Conservation (phyloP, 2,888 invertebrate genomes). For the Octodonta nipae region DNA sequence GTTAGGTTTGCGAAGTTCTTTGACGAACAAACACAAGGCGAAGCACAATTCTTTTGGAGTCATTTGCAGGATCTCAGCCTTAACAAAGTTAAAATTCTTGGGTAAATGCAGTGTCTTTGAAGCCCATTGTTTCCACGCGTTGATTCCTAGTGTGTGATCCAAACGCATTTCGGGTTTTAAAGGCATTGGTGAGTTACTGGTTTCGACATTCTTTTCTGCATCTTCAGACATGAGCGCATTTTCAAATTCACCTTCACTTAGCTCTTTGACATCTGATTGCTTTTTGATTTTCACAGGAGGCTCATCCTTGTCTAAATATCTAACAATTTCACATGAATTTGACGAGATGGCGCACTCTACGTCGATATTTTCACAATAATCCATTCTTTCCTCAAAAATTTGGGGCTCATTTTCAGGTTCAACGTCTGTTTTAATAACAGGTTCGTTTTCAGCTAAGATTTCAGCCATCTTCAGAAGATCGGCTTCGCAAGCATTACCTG, state of each 20-base stretch:
- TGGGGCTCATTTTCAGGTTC: conserved; percentile 33
- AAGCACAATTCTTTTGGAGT: conserved; percentile 74
- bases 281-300: conserved; percentile 1
- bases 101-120: conserved; percentile 65
- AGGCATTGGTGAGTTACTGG: neutral
- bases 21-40: conserved; percentile 69
- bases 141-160: conserved; percentile 66
- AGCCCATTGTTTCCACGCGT: conserved; percentile 84
- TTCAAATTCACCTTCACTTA: neutral
- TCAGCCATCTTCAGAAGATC: conserved; percentile 45
- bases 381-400: conserved; percentile 85
- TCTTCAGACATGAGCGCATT: neutral
- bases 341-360: conserved; percentile 30
- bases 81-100: conserved; percentile 4
- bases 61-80: conserved; percentile 64
- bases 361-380: conserved; percentile 33
- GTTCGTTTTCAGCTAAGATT: neutral
- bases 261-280: neutral
- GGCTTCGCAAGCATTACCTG: conserved; percentile 75
- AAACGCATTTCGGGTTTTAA: conserved; percentile 6
- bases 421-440: neutral
- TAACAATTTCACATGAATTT: conserved; percentile 1
- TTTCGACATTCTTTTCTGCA: neutral
- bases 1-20: conserved; percentile 75
- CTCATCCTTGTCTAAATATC: neutral